A percentile compares a stretch with the other conserved stretches of the same genome.
Evolutionary conservation across 1,140 invertebrate species (phyloP).

Genomic region (Phymorhynchus buccinoides): DNA sequence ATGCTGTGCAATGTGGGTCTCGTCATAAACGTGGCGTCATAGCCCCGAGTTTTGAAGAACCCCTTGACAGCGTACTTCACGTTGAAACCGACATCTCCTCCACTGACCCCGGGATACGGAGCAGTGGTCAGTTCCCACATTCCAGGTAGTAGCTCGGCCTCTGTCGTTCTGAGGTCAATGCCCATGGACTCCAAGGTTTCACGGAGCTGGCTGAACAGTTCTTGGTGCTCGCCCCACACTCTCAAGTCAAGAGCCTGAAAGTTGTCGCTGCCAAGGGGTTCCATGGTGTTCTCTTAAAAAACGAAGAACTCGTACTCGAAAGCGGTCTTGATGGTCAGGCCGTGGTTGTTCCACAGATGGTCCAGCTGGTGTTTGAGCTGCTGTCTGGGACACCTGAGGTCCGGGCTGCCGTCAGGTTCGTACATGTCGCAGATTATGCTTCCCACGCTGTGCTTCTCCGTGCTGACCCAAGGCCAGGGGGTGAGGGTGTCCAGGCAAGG

Average conservation of each 20-base stretch:
- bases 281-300: slow-evolving; percentile 31
- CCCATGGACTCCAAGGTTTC: slow-evolving; percentile 10
- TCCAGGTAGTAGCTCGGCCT: slow-evolving; percentile 31
- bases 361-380: background rate
- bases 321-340: slow-evolving; percentile 36
- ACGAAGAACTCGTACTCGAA: slow-evolving; percentile 42
- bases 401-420: background rate
- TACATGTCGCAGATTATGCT: slow-evolving; percentile 35
- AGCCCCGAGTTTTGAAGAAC: slow-evolving; percentile 8
- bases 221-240: slow-evolving; percentile 11
- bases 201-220: background rate
- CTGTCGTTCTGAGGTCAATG: slow-evolving; percentile 6
- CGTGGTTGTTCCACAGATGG: slow-evolving; percentile 27
- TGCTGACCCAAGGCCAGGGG: slow-evolving; percentile 23
- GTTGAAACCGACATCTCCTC: slow-evolving; percentile 36
- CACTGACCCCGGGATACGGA: slow-evolving; percentile 36
- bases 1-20: slow-evolving; percentile 23
- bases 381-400: slow-evolving; percentile 23
- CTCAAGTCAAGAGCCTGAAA: slow-evolving; percentile 2
- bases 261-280: slow-evolving; percentile 9
- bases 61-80: slow-evolving; percentile 37
- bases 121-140: slow-evolving; percentile 43
- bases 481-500: slow-evolving; percentile 27
- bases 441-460: background rate
- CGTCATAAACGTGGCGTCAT: slow-evolving; percentile 54